Evolutionary conservation across 2,888 invertebrate genomes (phyloP).

Genomic region (Athalia rosae): DNA sequence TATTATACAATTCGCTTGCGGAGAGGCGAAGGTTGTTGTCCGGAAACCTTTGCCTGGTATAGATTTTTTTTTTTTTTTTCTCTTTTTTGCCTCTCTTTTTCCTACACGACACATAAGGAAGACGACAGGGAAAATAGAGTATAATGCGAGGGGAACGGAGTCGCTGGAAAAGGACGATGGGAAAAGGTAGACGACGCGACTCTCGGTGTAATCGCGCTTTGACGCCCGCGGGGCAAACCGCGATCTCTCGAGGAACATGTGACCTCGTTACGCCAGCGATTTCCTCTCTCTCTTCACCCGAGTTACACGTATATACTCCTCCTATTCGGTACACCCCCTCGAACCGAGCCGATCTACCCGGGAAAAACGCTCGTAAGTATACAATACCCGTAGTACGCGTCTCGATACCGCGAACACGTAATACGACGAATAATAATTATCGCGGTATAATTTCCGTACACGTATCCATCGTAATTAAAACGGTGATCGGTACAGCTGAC

Average conservation of each 20-base stretch:
- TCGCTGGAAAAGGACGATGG: neutral
- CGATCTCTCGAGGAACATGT: neutral
- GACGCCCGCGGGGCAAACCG: slow-evolving; percentile 33
- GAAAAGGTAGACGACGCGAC: neutral
- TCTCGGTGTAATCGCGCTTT: slow-evolving; percentile 10
- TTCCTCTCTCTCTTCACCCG: neutral
- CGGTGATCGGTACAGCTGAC: too few species aligned
- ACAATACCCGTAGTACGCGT: too few species aligned
- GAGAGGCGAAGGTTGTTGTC: too few species aligned
- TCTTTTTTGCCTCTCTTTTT: too few species aligned
- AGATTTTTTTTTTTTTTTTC: too few species aligned
- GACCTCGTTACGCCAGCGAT: slow-evolving; percentile 18
- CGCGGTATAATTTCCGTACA: too few species aligned
- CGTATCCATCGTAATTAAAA: neutral
- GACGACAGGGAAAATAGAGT: too few species aligned
- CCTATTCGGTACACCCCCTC: neutral
- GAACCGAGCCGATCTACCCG: neutral
- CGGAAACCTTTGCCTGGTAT: too few species aligned
- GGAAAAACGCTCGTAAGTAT: neutral
- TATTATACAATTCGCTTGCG: too few species aligned
- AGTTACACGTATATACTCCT: neutral
- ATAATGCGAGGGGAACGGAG: neutral
- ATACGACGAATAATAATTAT: too few species aligned
- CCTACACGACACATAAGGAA: too few species aligned
- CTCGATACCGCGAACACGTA: too few species aligned